These are phyloP conservation scores for Battus philenor DNA, from an alignment of 1,140 invertebrate species.

Conservation along the genomic window DNA sequence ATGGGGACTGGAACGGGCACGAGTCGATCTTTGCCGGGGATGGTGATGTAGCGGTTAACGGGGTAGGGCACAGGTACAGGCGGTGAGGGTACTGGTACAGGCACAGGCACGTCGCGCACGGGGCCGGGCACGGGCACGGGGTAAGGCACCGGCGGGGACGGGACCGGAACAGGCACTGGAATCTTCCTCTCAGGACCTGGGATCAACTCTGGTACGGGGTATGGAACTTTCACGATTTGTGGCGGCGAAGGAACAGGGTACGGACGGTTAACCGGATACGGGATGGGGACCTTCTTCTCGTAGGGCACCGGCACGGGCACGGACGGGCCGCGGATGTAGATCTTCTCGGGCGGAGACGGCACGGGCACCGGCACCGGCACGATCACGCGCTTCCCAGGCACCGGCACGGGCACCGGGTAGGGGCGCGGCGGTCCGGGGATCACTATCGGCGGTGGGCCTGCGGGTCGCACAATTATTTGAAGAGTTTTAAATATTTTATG, in stretches of 20 bases:
- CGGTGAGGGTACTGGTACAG: constrained; percentile 44
- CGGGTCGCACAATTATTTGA: background rate
- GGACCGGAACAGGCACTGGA: constrained; percentile 26
- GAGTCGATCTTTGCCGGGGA: constrained; percentile 31
- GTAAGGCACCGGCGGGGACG: constrained; percentile 20
- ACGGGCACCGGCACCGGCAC: constrained; percentile 53
- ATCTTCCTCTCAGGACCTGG: constrained; percentile 21
- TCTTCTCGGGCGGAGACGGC: constrained; percentile 44
- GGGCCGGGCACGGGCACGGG: constrained; percentile 28
- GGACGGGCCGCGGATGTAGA: constrained; percentile 44
- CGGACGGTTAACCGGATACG: constrained; percentile 32
- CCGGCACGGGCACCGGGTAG: constrained; percentile 47
- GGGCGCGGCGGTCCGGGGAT: constrained; percentile 50
- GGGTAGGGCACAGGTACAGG: constrained; percentile 39
- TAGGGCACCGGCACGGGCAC: constrained; percentile 36
- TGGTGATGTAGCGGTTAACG: constrained; percentile 35
- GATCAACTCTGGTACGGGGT: constrained; percentile 29
- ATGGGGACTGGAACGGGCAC: constrained; percentile 31
- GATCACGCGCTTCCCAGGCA: constrained; percentile 43
- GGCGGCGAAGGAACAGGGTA: constrained; percentile 45
- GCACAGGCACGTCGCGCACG: constrained; percentile 28
- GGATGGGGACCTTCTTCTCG: constrained; percentile 32
- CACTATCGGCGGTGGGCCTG: constrained; percentile 45
- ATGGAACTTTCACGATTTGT: constrained; percentile 29
- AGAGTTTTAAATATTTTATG: background rate